Evolutionary conservation across 2,797 vertebrate species (phyloP), one percentile per base, ranked within the genome.

Genomic region (Channallabes apus): DNA sequence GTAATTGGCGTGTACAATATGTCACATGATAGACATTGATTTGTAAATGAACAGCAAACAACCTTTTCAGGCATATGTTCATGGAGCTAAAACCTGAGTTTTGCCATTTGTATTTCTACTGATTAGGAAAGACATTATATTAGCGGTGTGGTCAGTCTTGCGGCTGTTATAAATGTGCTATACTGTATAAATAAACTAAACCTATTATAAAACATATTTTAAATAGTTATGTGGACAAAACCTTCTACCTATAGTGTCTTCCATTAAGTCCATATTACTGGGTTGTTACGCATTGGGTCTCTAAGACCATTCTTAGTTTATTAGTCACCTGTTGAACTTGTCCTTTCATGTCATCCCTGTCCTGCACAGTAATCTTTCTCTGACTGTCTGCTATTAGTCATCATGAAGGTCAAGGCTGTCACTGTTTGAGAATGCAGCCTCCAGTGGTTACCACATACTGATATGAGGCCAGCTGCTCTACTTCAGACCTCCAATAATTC

Each of bases 371-470:
- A 29, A 76, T 88, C 84, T 82, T 82, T 38, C 54, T 73, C 29
- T 72, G 56, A 84, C 83, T 85, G 76, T 32, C 14, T 73, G 32
- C 62, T 24, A 86, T 88, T 83, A 86, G 86, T 88, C 86, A 87
- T 83, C 62, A 79, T 32, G 83, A 89, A 80, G 84, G 56, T 84
- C 80, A 69, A 87, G 64, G 51, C 82, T 73, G 82, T 89, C 82
- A 90, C 29, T 59, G 75, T 73, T 88, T 38, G 54, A 87, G 86
- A 89, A 90, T 87, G 88, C 72, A 79, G 84, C 64, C 82, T 81
- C 51, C 17, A 54, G 67, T 78, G 73, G 27, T 41, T 32, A 76
- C 68, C 76, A 71, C 20, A 86, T 58, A 64, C 88, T 65, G 88
- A 88, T 77, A 83, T 85, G 75, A 91, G 80, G 78, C 62, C 84